Evolutionary conservation across 2,113 vertebrate species (phyloP), one percentile per base, ranked within the genome.

Genomic region (Oxygymnocypris stewartii): DNA sequence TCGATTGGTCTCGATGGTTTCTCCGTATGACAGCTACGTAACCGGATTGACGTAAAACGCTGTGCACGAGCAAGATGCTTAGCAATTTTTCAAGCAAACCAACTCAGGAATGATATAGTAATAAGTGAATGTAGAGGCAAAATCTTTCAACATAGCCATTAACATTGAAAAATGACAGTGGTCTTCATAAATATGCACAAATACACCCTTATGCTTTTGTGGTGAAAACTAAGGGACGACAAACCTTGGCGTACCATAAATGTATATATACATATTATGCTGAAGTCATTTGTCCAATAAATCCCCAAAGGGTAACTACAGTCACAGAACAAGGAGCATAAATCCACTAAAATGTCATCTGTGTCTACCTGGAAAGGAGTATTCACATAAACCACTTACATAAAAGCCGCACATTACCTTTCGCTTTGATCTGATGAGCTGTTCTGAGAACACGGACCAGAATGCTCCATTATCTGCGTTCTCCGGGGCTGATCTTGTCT

Each of bases 401-500:
- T 42, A 74, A 80, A 86, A 49, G 37, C 85, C 35, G 1, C 10
- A 73, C 23, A 51, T 71, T 71, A 9, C 47, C 47, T 69, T 80
- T 7, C n/a, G 71, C 14, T 71, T 74, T 57, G 47, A 57, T 28
- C 18, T 84, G 67, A 57, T 4, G 12, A n/a, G 49, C 20, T 25
- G 3, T n/a, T 74, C 44, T n/a, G 65, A 51, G 47, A 71, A 37
- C 49, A 57, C 31, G 42, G 67, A 71, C 81, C 49, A 42, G 49
- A 74, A 40, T n/a, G 49, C 47, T 42, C 6, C 20, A 47, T 84
- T 84, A 84, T 84, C 82, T 16, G 69, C 49, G 18, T 71, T 84
- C 49, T 35, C 11, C 44, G 18, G 47, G 82, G 69, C 69, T 59
- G 82, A 84, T 84, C 67, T 84, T 74, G 82, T 84, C 82, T 74